Conservation (phyloP, 2,888 invertebrate genomes). For the Cosmopolites sordidus region DNA sequence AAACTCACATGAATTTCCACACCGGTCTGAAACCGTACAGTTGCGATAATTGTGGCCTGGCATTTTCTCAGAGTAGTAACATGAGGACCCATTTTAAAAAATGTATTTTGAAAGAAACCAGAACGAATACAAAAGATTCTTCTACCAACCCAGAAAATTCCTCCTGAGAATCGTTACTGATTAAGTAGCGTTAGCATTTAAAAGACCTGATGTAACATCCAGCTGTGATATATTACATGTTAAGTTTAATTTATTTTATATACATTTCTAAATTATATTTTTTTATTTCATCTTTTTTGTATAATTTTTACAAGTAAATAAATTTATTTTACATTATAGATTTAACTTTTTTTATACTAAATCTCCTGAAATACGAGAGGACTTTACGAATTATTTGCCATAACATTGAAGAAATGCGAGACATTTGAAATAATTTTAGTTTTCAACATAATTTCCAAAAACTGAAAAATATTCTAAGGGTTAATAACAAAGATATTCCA, state of each 20-base stretch:
- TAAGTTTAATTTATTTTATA: neutral
- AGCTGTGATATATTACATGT: slow-evolving; percentile 11
- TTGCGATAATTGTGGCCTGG: slow-evolving; percentile 67
- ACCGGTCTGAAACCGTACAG: slow-evolving; percentile 77
- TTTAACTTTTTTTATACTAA: too few species aligned
- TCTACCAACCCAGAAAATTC: slow-evolving; percentile 11
- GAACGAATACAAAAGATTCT: slow-evolving; percentile 5
- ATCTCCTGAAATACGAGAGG: too few species aligned
- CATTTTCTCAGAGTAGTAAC: slow-evolving; percentile 81
- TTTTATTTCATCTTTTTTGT: too few species aligned
- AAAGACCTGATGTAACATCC: slow-evolving; percentile 7
- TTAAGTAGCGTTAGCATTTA: slow-evolving; percentile 1
- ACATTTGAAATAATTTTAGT: too few species aligned
- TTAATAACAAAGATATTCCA: too few species aligned
- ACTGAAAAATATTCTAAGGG: too few species aligned
- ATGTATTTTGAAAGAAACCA: slow-evolving; percentile 49
- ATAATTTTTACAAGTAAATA: too few species aligned
- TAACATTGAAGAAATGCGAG: too few species aligned
- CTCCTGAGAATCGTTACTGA: slow-evolving; percentile 2
- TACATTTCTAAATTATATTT: neutral
- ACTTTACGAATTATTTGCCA: too few species aligned
- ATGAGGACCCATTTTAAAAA: slow-evolving; percentile 84
- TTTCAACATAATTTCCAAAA: too few species aligned
- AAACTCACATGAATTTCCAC: slow-evolving; percentile 81
- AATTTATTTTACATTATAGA: too few species aligned